phyloP scores from a whole-genome alignment of 37 sponge, comb jelly and placozoan genomes.

The Beroe forskalii region DNA sequence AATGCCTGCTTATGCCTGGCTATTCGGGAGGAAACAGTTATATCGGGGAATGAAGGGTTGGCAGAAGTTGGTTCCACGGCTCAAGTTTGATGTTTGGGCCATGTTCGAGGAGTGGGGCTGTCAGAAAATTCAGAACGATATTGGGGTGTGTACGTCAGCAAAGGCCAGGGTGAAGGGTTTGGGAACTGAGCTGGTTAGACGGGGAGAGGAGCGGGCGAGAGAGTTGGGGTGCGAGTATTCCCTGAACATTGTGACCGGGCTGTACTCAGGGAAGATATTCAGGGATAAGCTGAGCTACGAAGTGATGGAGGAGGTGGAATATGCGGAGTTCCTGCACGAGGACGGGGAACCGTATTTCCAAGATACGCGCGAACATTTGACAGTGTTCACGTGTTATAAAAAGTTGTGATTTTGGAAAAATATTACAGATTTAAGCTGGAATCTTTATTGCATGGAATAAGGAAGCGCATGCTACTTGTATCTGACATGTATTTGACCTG shows the following conservation, averaged over 20 bases:
- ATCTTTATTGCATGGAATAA: too few relatives aligned
- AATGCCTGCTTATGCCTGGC: not conserved
- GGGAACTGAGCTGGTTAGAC: not conserved
- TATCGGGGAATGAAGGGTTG: not conserved
- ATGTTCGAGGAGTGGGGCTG: not conserved
- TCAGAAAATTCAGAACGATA: not conserved
- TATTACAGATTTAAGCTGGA: too few relatives aligned
- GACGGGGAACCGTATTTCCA: not conserved
- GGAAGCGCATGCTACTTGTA: too few relatives aligned
- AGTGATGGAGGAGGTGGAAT: not conserved
- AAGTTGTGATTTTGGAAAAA: not conserved
- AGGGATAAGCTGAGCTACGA: not conserved
- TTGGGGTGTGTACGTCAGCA: not conserved
- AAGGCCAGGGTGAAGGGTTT: not conserved
- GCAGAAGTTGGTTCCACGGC: not conserved
- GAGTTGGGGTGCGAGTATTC: not conserved
- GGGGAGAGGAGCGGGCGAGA: not conserved
- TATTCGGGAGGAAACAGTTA: not conserved
- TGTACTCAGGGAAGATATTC: slow-evolving; percentile 31
- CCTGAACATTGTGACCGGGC: not conserved
- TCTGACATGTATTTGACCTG: too few relatives aligned
- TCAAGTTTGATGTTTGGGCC: not conserved
- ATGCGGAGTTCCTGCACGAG: not conserved
- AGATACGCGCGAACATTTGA: slow-evolving; percentile 7
- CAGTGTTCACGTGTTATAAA: not conserved